Conservation (phyloP, 2,797 vertebrate genomes). For the Phoebastria nigripes region DNA sequence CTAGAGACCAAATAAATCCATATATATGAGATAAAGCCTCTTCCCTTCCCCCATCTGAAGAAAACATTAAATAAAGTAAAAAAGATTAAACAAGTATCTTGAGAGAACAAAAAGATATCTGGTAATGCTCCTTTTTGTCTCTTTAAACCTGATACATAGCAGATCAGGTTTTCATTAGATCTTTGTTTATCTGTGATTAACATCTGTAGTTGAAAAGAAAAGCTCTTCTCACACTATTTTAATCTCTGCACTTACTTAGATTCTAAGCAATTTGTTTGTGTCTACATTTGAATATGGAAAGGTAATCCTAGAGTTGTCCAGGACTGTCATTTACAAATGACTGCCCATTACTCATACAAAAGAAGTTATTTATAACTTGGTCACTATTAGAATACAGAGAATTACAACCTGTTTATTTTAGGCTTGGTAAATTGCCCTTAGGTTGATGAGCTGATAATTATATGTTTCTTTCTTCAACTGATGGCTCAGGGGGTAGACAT, state of each 20-base stretch:
- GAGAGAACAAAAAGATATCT: neutral
- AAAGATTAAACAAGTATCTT: neutral
- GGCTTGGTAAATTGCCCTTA: constrained; percentile 2
- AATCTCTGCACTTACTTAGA: neutral
- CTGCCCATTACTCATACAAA: constrained; percentile 38
- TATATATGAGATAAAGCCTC: neutral
- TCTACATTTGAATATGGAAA: neutral
- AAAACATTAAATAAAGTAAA: neutral
- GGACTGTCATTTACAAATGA: constrained; percentile 49
- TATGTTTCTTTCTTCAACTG: constrained; percentile 45
- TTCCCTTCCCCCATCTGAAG: neutral
- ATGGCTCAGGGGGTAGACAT: neutral
- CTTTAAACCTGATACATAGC: neutral
- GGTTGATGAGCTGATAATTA: constrained; percentile 59
- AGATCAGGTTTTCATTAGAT: neutral
- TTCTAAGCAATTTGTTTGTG: constrained; percentile 46
- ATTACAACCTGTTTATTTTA: constrained; percentile 28
- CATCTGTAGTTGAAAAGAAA: neutral
- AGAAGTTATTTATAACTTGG: constrained; percentile 21
- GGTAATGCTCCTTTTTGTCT: neutral
- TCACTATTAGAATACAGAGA: constrained; percentile 2
- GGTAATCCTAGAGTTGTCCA: neutral
- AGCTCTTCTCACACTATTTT: neutral
- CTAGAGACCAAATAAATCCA: neutral
- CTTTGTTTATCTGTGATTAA: constrained; percentile 2